These are phyloP conservation scores for Pelmatolapia mariae DNA, from an alignment of 2,113 vertebrate species.

Conservation along the genomic window DNA sequence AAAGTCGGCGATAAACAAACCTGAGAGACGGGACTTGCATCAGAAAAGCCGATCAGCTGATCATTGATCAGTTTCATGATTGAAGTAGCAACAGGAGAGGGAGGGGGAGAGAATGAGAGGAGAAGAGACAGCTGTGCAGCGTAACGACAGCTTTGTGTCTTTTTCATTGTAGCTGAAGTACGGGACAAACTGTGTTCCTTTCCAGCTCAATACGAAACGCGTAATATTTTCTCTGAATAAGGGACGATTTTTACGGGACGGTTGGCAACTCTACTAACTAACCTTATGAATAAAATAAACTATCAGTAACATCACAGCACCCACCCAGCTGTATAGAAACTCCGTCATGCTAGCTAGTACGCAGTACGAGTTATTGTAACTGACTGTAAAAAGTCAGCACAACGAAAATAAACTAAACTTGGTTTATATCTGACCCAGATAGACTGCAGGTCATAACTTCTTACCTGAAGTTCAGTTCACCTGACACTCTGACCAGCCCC, in stretches of 20 bases:
- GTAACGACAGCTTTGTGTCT: not conserved
- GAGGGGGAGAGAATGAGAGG: fast-evolving
- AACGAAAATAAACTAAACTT: not conserved
- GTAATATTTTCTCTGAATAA: not conserved
- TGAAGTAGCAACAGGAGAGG: not conserved
- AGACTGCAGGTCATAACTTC: not conserved
- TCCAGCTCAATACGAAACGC: fast-evolving
- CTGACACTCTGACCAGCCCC: fast-evolving
- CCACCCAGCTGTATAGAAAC: no score
- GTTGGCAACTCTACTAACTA: no score
- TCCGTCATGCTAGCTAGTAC: no score
- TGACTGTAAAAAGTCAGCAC: not conserved
- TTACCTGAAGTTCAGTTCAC: not conserved
- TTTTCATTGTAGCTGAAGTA: not conserved
- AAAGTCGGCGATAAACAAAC: not conserved
- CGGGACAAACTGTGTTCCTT: not conserved
- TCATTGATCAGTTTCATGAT: no score
- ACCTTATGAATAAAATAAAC: no score
- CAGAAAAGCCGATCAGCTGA: no score
- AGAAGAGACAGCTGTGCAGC: not conserved
- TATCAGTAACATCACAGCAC: no score
- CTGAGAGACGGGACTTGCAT: no score
- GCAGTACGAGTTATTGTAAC: no score
- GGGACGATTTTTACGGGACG: no score
- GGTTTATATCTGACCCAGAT: fast-evolving